These are phyloP conservation scores for western clawed frog (Xenopus tropicalis) DNA, from an alignment of 2,113 vertebrate genomes.

Conservation along the genomic window UCB_Xtro_10.0 CM004451.2:59306001-59306500, in stretches of 20 bases:
- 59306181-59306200: no score
- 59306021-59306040: no score
- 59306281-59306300: neutral
- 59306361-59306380: neutral
- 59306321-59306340: neutral
- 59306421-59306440: neutral
- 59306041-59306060: neutral
- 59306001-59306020: neutral
- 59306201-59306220: neutral
- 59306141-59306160: no score
- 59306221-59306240: neutral
- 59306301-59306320: neutral
- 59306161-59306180: no score
- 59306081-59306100: no score
- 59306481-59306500: no score
- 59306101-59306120: neutral
- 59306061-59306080: neutral
- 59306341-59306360: neutral
- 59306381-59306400: neutral
- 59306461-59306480: no score
- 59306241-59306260: slow-evolving; percentile 12
- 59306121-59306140: no score
- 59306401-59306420: neutral
- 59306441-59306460: no score
- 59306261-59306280: slow-evolving; percentile 3